A percentile compares a stretch with the other conserved stretches of the same genome.
Conservation (phyloP, 2,113 vertebrate genomes). For the Megaleporinus macrocephalus region DNA sequence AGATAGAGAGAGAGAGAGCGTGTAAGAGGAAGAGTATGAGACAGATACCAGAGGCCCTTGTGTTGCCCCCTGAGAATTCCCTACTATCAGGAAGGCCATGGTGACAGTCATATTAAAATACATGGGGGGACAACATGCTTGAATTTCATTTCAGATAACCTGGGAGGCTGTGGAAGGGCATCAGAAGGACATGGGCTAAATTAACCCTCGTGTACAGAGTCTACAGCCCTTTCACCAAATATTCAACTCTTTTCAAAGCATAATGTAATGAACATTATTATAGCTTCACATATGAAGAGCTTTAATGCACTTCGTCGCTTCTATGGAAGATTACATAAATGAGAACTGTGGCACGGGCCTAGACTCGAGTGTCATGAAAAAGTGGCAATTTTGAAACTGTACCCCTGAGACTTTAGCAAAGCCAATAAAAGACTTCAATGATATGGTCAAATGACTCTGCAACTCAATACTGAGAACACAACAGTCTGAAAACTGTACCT, state of each 20-base stretch:
- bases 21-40: slow-evolving; percentile 8
- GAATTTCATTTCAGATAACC: slow-evolving; percentile 46
- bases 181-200: slow-evolving; percentile 8
- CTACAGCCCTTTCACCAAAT: background rate
- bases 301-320: background rate
- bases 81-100: slow-evolving; percentile 28
- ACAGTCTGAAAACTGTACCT: background rate
- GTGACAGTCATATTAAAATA: slow-evolving; percentile 44
- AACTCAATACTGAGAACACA: background rate
- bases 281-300: background rate
- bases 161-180: background rate
- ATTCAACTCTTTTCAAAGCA: background rate
- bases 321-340: slow-evolving; percentile 4
- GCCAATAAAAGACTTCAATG: background rate
- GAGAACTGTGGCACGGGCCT: background rate
- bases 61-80: slow-evolving; percentile 38
- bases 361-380: background rate
- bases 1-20: background rate
- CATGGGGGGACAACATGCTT: slow-evolving; percentile 10
- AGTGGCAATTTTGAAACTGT: background rate
- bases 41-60: background rate
- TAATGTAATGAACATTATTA: background rate
- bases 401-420: background rate
- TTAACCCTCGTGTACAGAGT: background rate
- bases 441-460: background rate